These are phyloP conservation scores for Phrynocephalus versicolor DNA, from an alignment of 2,113 vertebrate species.

Conservation along the genomic window DNA sequence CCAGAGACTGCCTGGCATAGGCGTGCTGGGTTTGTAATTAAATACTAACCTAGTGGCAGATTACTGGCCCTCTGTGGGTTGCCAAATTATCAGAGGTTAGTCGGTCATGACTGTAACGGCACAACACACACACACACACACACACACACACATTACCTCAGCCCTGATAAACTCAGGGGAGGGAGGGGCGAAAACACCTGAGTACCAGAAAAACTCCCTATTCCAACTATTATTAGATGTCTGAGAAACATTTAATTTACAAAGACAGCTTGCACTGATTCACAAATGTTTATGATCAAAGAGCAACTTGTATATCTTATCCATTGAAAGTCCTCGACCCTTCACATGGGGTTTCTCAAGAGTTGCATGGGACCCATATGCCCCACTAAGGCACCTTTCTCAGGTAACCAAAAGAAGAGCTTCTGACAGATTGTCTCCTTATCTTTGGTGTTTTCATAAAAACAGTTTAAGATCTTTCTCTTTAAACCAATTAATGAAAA, in stretches of 20 bases:
- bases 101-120: too few relatives aligned
- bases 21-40: conserved; percentile 28
- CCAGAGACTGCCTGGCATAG: not conserved
- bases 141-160: too few relatives aligned
- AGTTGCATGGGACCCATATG: not conserved
- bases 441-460: not conserved
- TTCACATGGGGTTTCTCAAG: not conserved
- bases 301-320: conserved; percentile 28
- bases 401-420: not conserved
- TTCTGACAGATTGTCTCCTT: not conserved
- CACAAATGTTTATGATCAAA: not conserved
- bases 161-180: not conserved
- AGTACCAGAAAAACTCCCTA: not conserved
- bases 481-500: conserved; percentile 26
- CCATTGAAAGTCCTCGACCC: not conserved
- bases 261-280: conserved; percentile 26
- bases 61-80: not conserved
- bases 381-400: not conserved
- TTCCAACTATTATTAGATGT: not conserved
- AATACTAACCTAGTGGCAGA: conserved; percentile 15
- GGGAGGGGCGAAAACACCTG: not conserved
- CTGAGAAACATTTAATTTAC: conserved; percentile 3
- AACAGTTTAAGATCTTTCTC: not conserved
- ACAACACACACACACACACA: too few relatives aligned
- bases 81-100: conserved; percentile 18